Evolutionary conservation across 1,140 invertebrate genomes (phyloP).

Genomic region (Drosophila orena): DNA sequence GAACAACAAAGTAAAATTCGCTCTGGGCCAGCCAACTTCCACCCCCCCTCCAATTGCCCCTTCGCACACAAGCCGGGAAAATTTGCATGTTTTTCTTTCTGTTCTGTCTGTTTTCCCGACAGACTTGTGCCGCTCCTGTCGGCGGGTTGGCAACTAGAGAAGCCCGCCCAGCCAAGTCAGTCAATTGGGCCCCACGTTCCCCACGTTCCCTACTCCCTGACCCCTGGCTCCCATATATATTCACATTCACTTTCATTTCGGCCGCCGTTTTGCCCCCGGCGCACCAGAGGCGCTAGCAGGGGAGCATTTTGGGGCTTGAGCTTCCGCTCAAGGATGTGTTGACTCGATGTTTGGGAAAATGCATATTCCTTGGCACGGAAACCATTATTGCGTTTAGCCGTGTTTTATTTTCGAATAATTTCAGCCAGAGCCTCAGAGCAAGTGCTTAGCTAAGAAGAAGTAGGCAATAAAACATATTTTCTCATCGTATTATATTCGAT

Average conservation of each 20-base stretch:
- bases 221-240: constrained; percentile 27
- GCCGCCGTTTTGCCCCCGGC: constrained; percentile 37
- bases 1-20: constrained; percentile 68
- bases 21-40: constrained; percentile 33
- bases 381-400: no score
- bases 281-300: constrained; percentile 13
- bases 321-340: background rate
- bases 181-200: constrained; percentile 63
- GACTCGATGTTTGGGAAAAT: no score
- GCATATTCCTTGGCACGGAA: no score
- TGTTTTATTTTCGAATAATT: no score
- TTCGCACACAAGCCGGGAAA: constrained; percentile 29
- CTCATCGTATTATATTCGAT: no score
- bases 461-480: no score
- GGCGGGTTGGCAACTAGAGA: constrained; percentile 46
- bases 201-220: constrained; percentile 9
- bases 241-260: constrained; percentile 76
- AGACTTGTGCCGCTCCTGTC: constrained; percentile 25
- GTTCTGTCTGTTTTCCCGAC: constrained; percentile 47
- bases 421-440: no score
- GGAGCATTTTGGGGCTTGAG: background rate
- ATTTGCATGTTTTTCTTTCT: constrained; percentile 76
- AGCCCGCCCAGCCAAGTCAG: constrained; percentile 57
- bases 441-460: no score
- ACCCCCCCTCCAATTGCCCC: background rate